Conservation (phyloP, 2,113 vertebrate genomes). For the Fregetta grallaria region DNA sequence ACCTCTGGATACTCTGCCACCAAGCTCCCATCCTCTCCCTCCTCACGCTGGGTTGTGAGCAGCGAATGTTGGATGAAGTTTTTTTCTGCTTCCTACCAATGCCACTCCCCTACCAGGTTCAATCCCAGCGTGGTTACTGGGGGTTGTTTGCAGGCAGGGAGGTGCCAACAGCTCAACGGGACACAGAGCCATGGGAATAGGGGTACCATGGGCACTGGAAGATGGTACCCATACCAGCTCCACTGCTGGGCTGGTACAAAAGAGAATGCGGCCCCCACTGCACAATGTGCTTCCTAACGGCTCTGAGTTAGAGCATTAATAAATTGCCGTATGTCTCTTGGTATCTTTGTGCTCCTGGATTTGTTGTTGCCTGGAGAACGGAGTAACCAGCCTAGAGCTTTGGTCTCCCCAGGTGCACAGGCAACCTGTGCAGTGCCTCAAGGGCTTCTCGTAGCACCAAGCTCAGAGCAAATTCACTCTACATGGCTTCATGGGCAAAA, state of each 20-base stretch:
- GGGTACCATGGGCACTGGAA: neutral
- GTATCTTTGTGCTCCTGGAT: neutral
- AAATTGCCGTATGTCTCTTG: accelerated
- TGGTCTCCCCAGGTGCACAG: neutral
- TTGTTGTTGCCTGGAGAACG: neutral
- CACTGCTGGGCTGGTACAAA: neutral
- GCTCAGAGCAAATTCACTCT: neutral
- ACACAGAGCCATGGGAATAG: neutral
- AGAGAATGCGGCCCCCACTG: neutral
- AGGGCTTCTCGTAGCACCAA: neutral
- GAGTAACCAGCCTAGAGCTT: neutral
- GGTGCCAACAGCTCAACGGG: neutral
- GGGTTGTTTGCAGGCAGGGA: neutral
- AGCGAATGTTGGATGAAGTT: neutral
- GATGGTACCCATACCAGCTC: neutral
- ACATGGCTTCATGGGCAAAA: accelerated
- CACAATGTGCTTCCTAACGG: neutral
- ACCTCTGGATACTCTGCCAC: neutral
- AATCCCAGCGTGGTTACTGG: neutral
- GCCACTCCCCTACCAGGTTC: neutral
- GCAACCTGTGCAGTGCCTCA: neutral
- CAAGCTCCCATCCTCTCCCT: neutral
- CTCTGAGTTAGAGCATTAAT: neutral
- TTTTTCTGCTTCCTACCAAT: neutral
- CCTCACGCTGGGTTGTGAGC: accelerated